Conservation (phyloP, 2,888 invertebrate species). For the Abrostola tripartita region DNA sequence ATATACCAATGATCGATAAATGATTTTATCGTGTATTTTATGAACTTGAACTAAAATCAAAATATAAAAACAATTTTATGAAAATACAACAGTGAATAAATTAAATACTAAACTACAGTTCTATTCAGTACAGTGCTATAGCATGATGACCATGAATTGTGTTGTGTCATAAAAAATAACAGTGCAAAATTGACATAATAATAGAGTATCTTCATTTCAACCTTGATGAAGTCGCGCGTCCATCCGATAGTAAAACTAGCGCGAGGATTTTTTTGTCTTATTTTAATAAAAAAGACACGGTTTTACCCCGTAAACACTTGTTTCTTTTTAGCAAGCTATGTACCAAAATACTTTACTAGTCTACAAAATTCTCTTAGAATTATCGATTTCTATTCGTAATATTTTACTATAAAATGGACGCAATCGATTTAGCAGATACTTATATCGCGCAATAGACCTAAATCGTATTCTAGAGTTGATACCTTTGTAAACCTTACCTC, state of each 20-base stretch:
- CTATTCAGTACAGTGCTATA: conserved; percentile 56
- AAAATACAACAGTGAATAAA: conserved; percentile 13
- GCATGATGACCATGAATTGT: conserved; percentile 50
- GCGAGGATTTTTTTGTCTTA: conserved; percentile 38
- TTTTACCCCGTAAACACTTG: background rate
- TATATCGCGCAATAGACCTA: conserved; percentile 20
- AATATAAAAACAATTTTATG: background rate
- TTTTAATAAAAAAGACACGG: conserved; percentile 17
- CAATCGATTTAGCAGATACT: conserved; percentile 20
- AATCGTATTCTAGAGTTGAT: conserved; percentile 37
- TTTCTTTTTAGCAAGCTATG: too few relatives aligned
- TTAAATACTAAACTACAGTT: conserved; percentile 35
- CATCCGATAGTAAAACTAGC: conserved; percentile 58
- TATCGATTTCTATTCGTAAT: background rate
- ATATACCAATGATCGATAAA: conserved; percentile 39
- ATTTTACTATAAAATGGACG: conserved; percentile 37
- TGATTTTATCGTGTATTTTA: conserved; percentile 16
- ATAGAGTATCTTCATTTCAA: conserved; percentile 56
- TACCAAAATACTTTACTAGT: too few relatives aligned
- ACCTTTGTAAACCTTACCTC: conserved; percentile 79
- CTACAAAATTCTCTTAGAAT: background rate
- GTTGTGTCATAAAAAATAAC: conserved; percentile 55
- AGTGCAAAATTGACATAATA: conserved; percentile 62
- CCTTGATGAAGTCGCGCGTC: conserved; percentile 59
- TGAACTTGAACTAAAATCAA: conserved; percentile 1